Base-by-base conservation (phyloP, 2,113 vertebrate species). In the Labrus mixtus region DNA sequence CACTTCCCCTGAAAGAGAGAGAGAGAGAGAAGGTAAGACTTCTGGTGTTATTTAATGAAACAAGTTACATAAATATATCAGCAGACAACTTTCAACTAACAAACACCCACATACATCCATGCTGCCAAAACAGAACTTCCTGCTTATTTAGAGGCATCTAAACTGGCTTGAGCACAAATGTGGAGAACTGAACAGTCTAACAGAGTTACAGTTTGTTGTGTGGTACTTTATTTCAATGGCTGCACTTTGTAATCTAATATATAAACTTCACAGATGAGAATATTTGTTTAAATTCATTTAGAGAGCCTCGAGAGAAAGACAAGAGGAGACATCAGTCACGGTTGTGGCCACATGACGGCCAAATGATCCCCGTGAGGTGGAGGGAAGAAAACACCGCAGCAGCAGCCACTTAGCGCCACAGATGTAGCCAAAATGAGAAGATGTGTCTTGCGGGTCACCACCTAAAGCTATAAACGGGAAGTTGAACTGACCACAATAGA, bases 1-100 rank as follows among this genome's bases (percentile, higher is more conserved):
- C 97, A 63, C 81, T 84, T 84, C 91, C 95, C 94, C 97, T 98
- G 93, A 75, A 55, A 79, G 69, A 80, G 22, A 8, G 10, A 80
- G 48, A 87, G 2, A 78, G 41, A 65, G n/a, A 62, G 50, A 79
- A n/a, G 51, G 71, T 73, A 60, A 81, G 59, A 48, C 6, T 50
- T 56, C 20, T 33, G 66, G 19, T 46, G 53, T 20, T 50, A 54
- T 76, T 70, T 15, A 60, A 51, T 75, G 8, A 56, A 66, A 69
- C 12, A 50, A 25, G 9, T 78, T 41, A 39, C 29, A 68, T 57
- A 67, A 57, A 68, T 60, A 76, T 36, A 82, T 60, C 51, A 51
- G 45, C 33, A 78, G 23, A 77, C 70, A 45, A 25, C 13, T 67
- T 51, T 43, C 39, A 50, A 77, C 10, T 19, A 43, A 39, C 5